These are phyloP conservation scores for Epinotia brunnichana DNA, from an alignment of 2,888 invertebrate genomes.

Conservation along the genomic window DNA sequence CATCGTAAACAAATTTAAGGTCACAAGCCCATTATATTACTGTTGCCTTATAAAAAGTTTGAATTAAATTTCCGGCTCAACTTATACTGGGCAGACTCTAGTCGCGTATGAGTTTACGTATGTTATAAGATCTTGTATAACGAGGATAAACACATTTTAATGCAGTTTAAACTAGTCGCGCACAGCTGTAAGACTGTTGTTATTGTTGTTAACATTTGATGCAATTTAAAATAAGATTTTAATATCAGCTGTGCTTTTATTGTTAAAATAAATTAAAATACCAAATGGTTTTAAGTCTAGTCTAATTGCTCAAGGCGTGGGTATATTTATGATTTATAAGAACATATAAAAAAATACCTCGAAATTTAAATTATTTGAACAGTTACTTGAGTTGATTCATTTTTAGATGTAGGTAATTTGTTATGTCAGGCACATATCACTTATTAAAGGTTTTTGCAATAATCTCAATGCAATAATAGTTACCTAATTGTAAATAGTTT, in stretches of 20 bases:
- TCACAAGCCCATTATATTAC: too few relatives aligned
- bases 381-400: slow-evolving; percentile 38
- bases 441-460: slow-evolving; percentile 14
- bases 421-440: slow-evolving; percentile 8
- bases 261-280: slow-evolving; percentile 46
- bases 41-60: too few relatives aligned
- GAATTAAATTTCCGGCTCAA: too few relatives aligned
- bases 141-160: slow-evolving; percentile 41
- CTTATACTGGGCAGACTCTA: too few relatives aligned
- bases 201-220: slow-evolving; percentile 29
- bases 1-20: too few relatives aligned
- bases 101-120: too few relatives aligned
- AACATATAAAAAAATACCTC: slow-evolving; percentile 49
- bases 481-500: slow-evolving; percentile 25
- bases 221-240: slow-evolving; percentile 28
- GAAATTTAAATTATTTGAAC: slow-evolving; percentile 47
- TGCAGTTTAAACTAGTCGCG: slow-evolving; percentile 52
- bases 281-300: slow-evolving; percentile 71
- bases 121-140: slow-evolving; percentile 30
- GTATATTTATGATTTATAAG: slow-evolving; percentile 34
- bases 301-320: slow-evolving; percentile 65
- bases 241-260: slow-evolving; percentile 34
- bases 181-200: slow-evolving; percentile 44
- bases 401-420: slow-evolving; percentile 25
- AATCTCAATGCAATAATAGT: slow-evolving; percentile 14